Percentiles rank a stretch among this genome's conserved stretches.
These are phyloP conservation scores for Cephonodes hylas DNA, from an alignment of 2,888 invertebrate genomes.

Conservation along the genomic window DNA sequence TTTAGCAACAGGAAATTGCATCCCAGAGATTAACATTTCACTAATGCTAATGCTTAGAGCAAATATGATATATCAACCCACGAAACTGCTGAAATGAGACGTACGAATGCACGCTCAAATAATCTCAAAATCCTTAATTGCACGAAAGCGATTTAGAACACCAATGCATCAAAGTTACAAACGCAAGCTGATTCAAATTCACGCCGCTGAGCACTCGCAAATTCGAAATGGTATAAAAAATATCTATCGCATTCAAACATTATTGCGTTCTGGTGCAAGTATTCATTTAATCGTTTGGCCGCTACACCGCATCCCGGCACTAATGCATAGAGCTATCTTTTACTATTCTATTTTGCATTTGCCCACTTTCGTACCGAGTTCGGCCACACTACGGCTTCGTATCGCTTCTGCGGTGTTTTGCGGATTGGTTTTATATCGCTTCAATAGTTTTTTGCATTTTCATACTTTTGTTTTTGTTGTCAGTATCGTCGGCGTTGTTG, in stretches of 20 bases:
- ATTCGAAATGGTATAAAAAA: not conserved
- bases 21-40: too few relatives aligned
- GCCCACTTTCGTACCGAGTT: slow-evolving; percentile 22
- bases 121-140: not conserved
- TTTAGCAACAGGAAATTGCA: too few relatives aligned
- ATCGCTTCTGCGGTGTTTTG: slow-evolving; percentile 6
- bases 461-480: not conserved
- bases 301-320: slow-evolving; percentile 14
- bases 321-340: slow-evolving; percentile 30
- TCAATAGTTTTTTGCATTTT: slow-evolving; percentile 1
- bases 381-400: slow-evolving; percentile 2
- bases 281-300: slow-evolving; percentile 36
- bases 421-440: slow-evolving; percentile 4
- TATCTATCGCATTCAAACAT: slow-evolving; percentile 21
- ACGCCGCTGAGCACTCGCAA: not conserved
- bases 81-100: not conserved
- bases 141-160: not conserved
- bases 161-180: not conserved
- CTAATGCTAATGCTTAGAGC: too few relatives aligned
- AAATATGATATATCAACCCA: not conserved
- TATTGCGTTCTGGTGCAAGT: slow-evolving; percentile 19
- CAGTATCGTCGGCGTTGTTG: not conserved
- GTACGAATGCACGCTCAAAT: not conserved
- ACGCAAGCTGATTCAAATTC: not conserved
- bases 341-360: slow-evolving; percentile 40